Conservation (phyloP, 2,888 invertebrate genomes). For the Resseliella maxima region DNA sequence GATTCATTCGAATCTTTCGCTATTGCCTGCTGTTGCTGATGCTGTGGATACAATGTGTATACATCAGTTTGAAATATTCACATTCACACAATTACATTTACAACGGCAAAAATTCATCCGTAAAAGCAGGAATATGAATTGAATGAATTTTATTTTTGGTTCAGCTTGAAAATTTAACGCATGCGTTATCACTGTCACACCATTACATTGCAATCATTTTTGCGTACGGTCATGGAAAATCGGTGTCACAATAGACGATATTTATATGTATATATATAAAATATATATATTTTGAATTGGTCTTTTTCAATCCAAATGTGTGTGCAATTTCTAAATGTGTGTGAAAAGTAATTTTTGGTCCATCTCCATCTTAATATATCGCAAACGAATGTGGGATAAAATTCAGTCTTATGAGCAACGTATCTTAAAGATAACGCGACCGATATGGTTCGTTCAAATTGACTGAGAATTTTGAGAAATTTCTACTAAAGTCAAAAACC, state of each 20-base stretch:
- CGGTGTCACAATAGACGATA: too few species aligned
- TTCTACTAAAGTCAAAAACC: not conserved
- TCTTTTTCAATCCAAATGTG: not conserved
- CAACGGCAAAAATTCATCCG: not conserved
- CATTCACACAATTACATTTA: not conserved
- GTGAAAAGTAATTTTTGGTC: slow-evolving; percentile 6
- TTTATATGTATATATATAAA: too few species aligned
- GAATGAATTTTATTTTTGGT: slow-evolving; percentile 39
- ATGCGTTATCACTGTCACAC: not conserved
- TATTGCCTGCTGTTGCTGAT: not conserved
- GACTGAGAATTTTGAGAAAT: not conserved
- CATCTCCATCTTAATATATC: slow-evolving; percentile 46
- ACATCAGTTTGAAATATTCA: not conserved
- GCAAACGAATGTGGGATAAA: not conserved
- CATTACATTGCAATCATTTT: slow-evolving; percentile 30
- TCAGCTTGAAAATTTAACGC: not conserved
- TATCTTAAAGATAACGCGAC: slow-evolving; percentile 34
- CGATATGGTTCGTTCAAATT: not conserved
- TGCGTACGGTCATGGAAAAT: slow-evolving; percentile 47
- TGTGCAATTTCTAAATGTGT: too few species aligned
- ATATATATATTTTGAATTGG: not conserved
- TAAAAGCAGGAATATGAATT: not conserved
- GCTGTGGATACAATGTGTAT: not conserved
- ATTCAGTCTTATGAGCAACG: slow-evolving; percentile 37
- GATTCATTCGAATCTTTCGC: slow-evolving; percentile 23